Evolutionary conservation across 2,797 vertebrate genomes (phyloP), one percentile per base, ranked within the genome.

Genomic region (Sebastolobus alascanus): DNA sequence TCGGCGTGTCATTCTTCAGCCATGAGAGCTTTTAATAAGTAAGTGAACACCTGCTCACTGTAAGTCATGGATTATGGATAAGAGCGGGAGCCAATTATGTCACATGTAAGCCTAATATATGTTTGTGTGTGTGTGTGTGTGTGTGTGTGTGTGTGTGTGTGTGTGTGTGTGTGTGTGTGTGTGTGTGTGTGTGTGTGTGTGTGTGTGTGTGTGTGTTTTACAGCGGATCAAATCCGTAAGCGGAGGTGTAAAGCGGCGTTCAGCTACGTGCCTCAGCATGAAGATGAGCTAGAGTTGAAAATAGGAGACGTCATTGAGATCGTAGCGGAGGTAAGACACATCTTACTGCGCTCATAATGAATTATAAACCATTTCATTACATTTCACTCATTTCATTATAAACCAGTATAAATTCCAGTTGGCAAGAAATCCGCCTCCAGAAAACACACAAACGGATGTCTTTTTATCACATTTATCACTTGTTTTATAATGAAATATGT

Each of bases 261-360:
- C 95, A 99, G 98, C 94, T 99, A 99, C 67, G 91, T 97, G 84
- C 98, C 98, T 65, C 98, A 99, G 93, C 99, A 99, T 68, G 98
- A 99, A 74, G 98, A 99, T 5, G 98, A 99, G 89, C 94, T 99
- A 56, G 98, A 98, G 89, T 88, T 99, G 94, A 99, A 99, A 96
- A 97, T 98, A 20, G 98, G 98, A 4, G 98, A 99, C 86, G 93
- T 99, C 89, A 97, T 99, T 80, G 98, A 99, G 86, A 94, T 99
- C 79, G 93, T 98, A 81, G 95, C 96, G 86, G 98, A 99, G 97
- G 98, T 99, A 87, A 92, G 85, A 50, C 0, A 4, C 22, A 33
- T 20, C 33, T 33, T 12, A 22, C 25, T 40, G 37, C 8, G 60
- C 6, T 22, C 8, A 3, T 60, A 8, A 9, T 6, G 27, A 6